Conservation (phyloP, 2,888 invertebrate genomes). For the Eustalomyia histrio region DNA sequence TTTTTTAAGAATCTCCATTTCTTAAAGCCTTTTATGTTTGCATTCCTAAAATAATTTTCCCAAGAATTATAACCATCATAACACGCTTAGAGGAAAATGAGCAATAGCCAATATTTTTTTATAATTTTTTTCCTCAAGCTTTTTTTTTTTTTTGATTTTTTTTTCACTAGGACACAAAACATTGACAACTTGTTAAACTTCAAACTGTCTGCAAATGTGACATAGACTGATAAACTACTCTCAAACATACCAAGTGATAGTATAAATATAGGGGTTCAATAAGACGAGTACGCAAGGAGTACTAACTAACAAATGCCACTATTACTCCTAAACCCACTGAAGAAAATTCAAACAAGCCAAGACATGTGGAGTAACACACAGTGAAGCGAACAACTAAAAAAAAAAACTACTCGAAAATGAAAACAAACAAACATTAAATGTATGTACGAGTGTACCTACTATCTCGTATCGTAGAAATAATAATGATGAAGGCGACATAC, state of each 20-base stretch:
- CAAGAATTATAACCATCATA: constrained; percentile 52
- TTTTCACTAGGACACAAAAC: constrained; percentile 56
- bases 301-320: constrained; percentile 7
- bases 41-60: not conserved
- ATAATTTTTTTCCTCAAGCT: not conserved
- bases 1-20: no score
- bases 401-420: constrained; percentile 35
- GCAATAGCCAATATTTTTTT: constrained; percentile 25
- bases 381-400: constrained; percentile 1
- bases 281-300: not conserved
- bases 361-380: constrained; percentile 26
- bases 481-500: constrained; percentile 53
- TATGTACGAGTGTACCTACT: not conserved
- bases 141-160: constrained; percentile 2
- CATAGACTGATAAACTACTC: constrained; percentile 74
- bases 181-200: constrained; percentile 74
- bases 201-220: constrained; percentile 74
- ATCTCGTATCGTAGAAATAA: constrained; percentile 25
- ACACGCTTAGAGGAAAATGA: constrained; percentile 35
- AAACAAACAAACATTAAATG: constrained; percentile 36
- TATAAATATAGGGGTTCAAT: constrained; percentile 56
- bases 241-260: constrained; percentile 60
- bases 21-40: not conserved
- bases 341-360: constrained; percentile 47
- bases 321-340: constrained; percentile 53